Evolutionary conservation across 2,797 vertebrate genomes (phyloP).

Genomic region (Chromis chromis): DNA sequence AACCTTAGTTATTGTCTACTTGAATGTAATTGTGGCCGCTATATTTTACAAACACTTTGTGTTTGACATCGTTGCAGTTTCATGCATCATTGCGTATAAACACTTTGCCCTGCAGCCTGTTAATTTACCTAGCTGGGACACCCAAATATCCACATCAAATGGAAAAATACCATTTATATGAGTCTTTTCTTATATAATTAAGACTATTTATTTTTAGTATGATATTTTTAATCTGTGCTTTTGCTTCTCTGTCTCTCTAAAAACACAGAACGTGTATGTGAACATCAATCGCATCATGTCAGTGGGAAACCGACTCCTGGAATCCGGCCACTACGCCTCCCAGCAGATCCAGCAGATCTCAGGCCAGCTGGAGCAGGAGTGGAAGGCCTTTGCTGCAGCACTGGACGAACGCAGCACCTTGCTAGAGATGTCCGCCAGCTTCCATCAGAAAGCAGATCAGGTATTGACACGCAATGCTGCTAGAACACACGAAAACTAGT

Average conservation of each 20-base stretch:
- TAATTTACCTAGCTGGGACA: slow-evolving; percentile 12
- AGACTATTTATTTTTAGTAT: background rate
- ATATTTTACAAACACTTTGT: slow-evolving; percentile 19
- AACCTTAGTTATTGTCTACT: slow-evolving; percentile 4
- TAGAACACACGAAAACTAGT: background rate
- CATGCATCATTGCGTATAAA: slow-evolving; percentile 15
- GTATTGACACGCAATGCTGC: slow-evolving; percentile 69
- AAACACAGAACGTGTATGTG: slow-evolving; percentile 94
- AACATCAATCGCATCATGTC: slow-evolving; percentile 99
- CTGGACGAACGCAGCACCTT: slow-evolving; percentile 97
- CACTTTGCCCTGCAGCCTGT: slow-evolving; percentile 13
- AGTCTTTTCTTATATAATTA: background rate
- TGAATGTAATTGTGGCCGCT: slow-evolving; percentile 16
- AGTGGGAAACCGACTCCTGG: slow-evolving; percentile 94
- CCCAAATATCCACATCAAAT: slow-evolving; percentile 8
- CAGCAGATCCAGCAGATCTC: slow-evolving; percentile 99
- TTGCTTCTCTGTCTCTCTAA: slow-evolving; percentile 20
- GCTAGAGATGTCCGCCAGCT: slow-evolving; percentile 97
- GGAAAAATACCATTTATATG: background rate
- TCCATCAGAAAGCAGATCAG: slow-evolving; percentile 99
- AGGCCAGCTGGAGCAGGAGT: slow-evolving; percentile 96
- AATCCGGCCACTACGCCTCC: slow-evolving; percentile 97
- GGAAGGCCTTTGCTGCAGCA: slow-evolving; percentile 98
- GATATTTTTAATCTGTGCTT: background rate
- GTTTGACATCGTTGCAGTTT: background rate